A percentile compares a stretch with the other conserved stretches of the same genome.
Conservation (phyloP, 1,140 invertebrate genomes). For the Conopomorpha cramerella region DNA sequence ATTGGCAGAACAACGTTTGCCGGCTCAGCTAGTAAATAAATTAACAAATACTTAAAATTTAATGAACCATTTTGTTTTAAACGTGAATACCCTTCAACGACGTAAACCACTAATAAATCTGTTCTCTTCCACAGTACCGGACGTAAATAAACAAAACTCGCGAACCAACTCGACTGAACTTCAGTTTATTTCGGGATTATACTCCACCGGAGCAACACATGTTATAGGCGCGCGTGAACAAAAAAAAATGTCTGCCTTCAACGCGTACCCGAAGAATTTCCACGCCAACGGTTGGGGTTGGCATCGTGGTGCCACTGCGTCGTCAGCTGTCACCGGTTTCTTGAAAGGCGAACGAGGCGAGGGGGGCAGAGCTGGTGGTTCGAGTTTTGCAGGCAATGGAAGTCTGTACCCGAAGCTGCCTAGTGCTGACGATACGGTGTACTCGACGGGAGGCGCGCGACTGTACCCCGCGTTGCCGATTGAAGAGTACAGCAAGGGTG, state of each 20-base stretch:
- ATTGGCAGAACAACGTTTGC: no score
- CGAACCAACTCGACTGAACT: no score
- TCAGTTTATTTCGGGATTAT: no score
- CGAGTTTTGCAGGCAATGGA: conserved; percentile 15
- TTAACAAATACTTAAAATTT: no score
- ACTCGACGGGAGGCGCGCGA: conserved; percentile 18
- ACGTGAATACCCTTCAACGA: no score
- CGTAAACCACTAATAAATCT: no score
- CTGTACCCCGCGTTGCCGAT: conserved; percentile 44
- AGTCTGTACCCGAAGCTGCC: conserved; percentile 43
- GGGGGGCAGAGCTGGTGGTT: conserved; percentile 12
- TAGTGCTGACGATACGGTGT: conserved; percentile 27
- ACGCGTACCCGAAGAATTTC: conserved; percentile 46
- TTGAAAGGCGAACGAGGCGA: conserved; percentile 28
- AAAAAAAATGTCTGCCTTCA: conserved; percentile 12
- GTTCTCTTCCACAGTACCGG: no score
- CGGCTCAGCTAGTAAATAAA: no score
- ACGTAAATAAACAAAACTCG: no score
- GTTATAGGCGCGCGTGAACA: no score
- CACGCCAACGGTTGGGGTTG: conserved; percentile 47
- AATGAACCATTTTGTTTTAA: no score
- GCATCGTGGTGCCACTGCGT: conserved; percentile 26
- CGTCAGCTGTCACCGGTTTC: conserved; percentile 31
- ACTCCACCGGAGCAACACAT: no score
- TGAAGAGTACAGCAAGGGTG: conserved; percentile 47